Conservation (phyloP, 1,140 invertebrate genomes). For the Orchestia grillus region DNA sequence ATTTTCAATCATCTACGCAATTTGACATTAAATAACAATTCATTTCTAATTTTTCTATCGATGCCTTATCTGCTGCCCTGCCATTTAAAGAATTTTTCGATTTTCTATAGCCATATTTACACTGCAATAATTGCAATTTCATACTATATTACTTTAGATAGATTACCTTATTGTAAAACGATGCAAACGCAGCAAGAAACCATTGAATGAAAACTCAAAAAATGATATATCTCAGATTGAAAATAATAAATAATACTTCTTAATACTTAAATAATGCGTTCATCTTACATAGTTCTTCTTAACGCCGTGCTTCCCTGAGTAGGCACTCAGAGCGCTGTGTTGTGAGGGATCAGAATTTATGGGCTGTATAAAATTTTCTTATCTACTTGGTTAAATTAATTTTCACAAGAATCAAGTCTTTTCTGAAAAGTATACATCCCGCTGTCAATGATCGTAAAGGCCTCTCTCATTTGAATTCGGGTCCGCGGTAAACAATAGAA, state of each 20-base stretch:
- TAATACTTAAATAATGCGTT: background rate
- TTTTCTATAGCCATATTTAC: background rate
- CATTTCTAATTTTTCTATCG: background rate
- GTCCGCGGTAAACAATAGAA: background rate
- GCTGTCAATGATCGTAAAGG: background rate
- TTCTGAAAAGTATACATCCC: background rate
- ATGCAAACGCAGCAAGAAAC: background rate
- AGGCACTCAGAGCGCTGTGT: background rate
- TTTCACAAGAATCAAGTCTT: background rate
- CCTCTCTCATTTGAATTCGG: background rate
- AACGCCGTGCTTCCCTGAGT: background rate
- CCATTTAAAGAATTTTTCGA: background rate
- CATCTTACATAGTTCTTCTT: background rate
- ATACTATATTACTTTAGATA: background rate
- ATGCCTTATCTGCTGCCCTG: background rate
- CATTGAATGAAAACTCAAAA: background rate
- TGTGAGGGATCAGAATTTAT: background rate
- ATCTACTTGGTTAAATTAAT: background rate
- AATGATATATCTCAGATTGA: background rate
- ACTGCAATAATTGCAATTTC: background rate
- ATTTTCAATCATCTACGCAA: no score
- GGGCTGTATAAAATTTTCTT: background rate
- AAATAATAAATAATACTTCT: background rate
- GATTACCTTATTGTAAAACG: background rate
- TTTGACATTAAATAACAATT: no score